These are phyloP conservation scores for Nylanderia fulva DNA, from an alignment of 1,140 invertebrate genomes.

Conservation along the genomic window DNA sequence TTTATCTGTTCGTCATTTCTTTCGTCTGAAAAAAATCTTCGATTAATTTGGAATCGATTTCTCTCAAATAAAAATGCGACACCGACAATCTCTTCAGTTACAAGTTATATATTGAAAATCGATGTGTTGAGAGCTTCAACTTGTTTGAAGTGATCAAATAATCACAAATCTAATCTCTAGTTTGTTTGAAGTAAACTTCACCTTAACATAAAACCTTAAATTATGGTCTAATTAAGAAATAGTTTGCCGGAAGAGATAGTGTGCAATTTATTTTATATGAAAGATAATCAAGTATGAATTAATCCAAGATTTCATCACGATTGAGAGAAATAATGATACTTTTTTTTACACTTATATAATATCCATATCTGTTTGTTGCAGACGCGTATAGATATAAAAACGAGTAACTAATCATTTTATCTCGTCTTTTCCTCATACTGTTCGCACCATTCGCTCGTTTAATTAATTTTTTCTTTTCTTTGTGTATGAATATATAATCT, in stretches of 20 bases:
- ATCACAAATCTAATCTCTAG: background rate
- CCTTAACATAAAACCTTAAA: background rate
- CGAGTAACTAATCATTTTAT: background rate
- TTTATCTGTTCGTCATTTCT: slow-evolving; percentile 28
- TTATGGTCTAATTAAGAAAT: background rate
- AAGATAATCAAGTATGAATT: background rate
- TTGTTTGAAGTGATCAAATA: background rate
- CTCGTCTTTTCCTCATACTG: background rate
- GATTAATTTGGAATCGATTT: background rate
- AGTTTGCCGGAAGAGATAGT: background rate
- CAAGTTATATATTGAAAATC: background rate
- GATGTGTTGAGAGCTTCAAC: background rate
- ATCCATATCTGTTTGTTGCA: background rate
- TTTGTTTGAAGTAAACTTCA: background rate
- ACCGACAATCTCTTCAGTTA: background rate
- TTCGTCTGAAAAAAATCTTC: slow-evolving; percentile 1
- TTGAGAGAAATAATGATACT: background rate
- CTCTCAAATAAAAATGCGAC: background rate
- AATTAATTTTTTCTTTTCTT: background rate
- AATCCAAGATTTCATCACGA: background rate
- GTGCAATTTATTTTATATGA: background rate
- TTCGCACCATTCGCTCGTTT: background rate
- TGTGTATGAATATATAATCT: too few species aligned
- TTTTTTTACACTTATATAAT: slow-evolving; percentile 1
- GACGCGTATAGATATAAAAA: background rate